phyloP scores from a whole-genome alignment of 2,797 vertebrate species.

The Carcharodon carcharias region DNA sequence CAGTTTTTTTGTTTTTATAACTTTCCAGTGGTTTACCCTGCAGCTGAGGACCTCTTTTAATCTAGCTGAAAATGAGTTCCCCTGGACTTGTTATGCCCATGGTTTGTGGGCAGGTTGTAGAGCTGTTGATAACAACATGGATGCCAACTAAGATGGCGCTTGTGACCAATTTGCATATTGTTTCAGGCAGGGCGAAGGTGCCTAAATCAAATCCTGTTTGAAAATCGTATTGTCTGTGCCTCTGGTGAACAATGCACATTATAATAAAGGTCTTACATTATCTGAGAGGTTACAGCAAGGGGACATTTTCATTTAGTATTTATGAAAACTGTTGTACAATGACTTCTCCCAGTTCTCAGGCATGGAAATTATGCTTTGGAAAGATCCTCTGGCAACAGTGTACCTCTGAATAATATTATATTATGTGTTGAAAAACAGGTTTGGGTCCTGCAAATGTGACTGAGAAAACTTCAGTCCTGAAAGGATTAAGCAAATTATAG shows the following conservation, averaged over 20 bases:
- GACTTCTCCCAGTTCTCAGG: neutral
- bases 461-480: neutral
- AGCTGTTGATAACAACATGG: neutral
- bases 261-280: neutral
- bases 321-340: neutral
- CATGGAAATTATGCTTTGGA: neutral
- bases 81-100: neutral
- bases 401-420: neutral
- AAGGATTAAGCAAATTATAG: conserved; percentile 35
- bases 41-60: neutral
- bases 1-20: too few relatives aligned
- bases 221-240: neutral
- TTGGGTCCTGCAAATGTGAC: conserved; percentile 6
- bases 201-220: neutral
- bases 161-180: neutral
- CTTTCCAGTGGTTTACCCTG: neutral
- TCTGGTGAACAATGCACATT: neutral
- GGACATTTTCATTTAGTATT: neutral
- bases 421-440: neutral
- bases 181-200: neutral
- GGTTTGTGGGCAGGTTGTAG: neutral
- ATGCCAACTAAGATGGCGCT: neutral
- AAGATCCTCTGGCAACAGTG: neutral
- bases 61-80: neutral
- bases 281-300: neutral